Conservation (phyloP, 1,140 invertebrate species). For the Gryon sp. region DNA sequence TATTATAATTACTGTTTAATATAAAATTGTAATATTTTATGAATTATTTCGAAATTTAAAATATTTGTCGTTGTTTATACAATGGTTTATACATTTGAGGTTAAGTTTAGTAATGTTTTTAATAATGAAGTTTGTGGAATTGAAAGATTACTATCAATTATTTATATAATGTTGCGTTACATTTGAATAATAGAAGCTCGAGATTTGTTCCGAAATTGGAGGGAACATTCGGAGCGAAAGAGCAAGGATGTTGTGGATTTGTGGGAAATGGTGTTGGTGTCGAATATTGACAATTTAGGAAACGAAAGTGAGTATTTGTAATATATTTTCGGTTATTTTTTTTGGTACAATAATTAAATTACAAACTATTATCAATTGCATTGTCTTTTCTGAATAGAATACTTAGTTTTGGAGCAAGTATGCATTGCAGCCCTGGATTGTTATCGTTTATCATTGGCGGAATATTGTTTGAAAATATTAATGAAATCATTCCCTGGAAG, state of each 20-base stretch:
- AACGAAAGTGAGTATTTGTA: slow-evolving; percentile 90
- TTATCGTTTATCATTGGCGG: slow-evolving; percentile 87
- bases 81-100: background rate
- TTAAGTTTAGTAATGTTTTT: background rate
- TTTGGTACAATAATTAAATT: background rate
- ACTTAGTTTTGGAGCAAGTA: slow-evolving; percentile 94
- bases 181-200: slow-evolving; percentile 84
- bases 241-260: slow-evolving; percentile 93
- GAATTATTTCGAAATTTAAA: background rate
- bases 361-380: background rate
- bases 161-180: slow-evolving; percentile 38
- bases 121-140: background rate
- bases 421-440: slow-evolving; percentile 95
- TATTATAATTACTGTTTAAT: background rate
- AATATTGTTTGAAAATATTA: slow-evolving; percentile 88
- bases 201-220: slow-evolving; percentile 90
- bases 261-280: slow-evolving; percentile 89
- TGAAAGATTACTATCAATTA: slow-evolving; percentile 5
- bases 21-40: slow-evolving; percentile 1
- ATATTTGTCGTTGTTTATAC: too few species aligned
- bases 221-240: slow-evolving; percentile 94
- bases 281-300: slow-evolving; percentile 89
- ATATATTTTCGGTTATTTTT: slow-evolving; percentile 5
- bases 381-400: slow-evolving; percentile 82
- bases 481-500: slow-evolving; percentile 94